phyloP scores from a whole-genome alignment of 2,888 invertebrate species.

The Acrobasis consociella region DNA sequence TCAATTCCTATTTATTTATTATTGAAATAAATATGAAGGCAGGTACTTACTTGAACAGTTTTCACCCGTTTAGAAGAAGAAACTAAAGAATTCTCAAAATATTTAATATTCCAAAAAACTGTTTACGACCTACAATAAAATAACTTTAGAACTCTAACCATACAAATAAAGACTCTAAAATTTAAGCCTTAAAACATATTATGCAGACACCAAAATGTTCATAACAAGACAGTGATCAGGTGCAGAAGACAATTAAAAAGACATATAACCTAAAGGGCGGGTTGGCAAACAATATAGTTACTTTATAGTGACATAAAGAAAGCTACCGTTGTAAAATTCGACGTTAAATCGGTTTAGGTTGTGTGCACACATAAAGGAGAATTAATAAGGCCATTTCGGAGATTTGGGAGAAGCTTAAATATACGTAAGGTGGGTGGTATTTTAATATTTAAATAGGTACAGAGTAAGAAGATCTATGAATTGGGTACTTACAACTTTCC shows the following conservation, averaged over 20 bases:
- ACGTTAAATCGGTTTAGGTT: slow-evolving; percentile 66
- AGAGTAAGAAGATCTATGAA: too few species aligned
- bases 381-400: slow-evolving; percentile 79
- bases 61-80: too few species aligned
- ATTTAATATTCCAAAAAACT: too few species aligned
- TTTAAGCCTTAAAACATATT: not conserved
- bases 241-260: slow-evolving; percentile 35
- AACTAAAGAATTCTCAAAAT: too few species aligned
- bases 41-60: too few species aligned
- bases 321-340: slow-evolving; percentile 67
- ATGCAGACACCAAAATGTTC: not conserved
- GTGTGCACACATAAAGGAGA: slow-evolving; percentile 75
- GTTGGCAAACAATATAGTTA: slow-evolving; percentile 33
- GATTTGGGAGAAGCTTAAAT: slow-evolving; percentile 67
- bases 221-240: slow-evolving; percentile 31
- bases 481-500: too few species aligned
- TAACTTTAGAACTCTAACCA: not conserved
- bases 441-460: too few species aligned
- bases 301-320: slow-evolving; percentile 80
- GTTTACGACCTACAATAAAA: too few species aligned
- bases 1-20: too few species aligned
- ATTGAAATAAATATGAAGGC: too few species aligned
- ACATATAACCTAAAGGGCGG: slow-evolving; percentile 19
- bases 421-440: not conserved
- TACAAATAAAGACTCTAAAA: not conserved